Evolutionary conservation across 1,140 invertebrate species (phyloP).

Genomic region (Orussus abietinus): DNA sequence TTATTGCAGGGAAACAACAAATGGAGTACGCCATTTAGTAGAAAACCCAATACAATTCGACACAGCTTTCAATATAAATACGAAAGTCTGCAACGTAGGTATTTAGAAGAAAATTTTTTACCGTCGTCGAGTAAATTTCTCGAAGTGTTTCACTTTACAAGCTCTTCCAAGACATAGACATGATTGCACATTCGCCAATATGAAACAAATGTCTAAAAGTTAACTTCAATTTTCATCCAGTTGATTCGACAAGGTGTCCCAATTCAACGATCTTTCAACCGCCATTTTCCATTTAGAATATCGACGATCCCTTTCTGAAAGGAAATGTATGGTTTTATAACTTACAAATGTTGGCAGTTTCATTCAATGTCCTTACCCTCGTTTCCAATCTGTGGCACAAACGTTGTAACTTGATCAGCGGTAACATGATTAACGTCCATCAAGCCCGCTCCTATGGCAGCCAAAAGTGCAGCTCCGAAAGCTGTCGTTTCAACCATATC

Average conservation of each 20-base stretch:
- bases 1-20: no score
- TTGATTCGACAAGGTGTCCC: conserved; percentile 56
- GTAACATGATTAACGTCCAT: conserved; percentile 55
- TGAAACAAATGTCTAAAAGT: background rate
- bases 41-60: no score
- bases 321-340: conserved; percentile 5
- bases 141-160: background rate
- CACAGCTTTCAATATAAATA: no score
- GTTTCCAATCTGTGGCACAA: conserved; percentile 63
- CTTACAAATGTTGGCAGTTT: conserved; percentile 6
- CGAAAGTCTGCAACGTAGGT: no score
- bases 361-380: conserved; percentile 51
- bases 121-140: background rate
- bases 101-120: conserved; percentile 12
- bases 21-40: no score
- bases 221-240: conserved; percentile 13
- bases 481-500: conserved; percentile 83
- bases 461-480: conserved; percentile 76
- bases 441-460: conserved; percentile 64
- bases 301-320: conserved; percentile 64
- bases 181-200: background rate
- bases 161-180: background rate
- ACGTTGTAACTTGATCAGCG: conserved; percentile 60
- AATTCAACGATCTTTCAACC: conserved; percentile 72
- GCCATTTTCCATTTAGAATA: conserved; percentile 84